These are phyloP conservation scores for Rotaria sp. DNA, from an alignment of 2,888 invertebrate genomes.

Conservation along the genomic window DNA sequence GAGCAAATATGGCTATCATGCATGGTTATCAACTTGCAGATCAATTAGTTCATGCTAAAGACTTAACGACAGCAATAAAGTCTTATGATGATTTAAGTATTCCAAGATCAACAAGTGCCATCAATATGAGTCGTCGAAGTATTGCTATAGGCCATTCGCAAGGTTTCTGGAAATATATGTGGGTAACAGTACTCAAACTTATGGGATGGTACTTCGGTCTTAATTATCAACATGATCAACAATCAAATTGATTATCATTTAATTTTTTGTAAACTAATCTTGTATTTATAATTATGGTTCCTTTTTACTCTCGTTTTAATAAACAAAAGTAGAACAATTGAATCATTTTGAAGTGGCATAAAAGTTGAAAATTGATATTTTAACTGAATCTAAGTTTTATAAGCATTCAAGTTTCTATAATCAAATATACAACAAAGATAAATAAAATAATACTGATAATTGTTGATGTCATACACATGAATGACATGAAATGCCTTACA, in stretches of 20 bases:
- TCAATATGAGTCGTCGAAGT: not conserved
- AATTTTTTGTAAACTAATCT: too few relatives aligned
- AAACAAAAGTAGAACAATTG: too few relatives aligned
- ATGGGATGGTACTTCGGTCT: not conserved
- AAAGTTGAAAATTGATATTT: too few relatives aligned
- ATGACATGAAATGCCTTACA: too few relatives aligned
- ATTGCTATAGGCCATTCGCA: not conserved
- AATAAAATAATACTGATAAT: too few relatives aligned
- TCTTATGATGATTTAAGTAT: not conserved
- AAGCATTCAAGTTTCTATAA: too few relatives aligned
- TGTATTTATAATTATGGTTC: too few relatives aligned
- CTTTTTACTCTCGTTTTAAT: too few relatives aligned
- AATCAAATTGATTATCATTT: not conserved
- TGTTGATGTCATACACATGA: too few relatives aligned
- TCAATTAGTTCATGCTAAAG: not conserved
- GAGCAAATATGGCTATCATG: not conserved
- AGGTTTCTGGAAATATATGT: not conserved
- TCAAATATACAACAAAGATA: too few relatives aligned
- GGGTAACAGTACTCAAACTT: not conserved
- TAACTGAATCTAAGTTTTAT: too few relatives aligned
- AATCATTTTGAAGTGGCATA: too few relatives aligned
- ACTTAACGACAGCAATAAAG: not conserved
- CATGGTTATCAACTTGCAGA: not conserved
- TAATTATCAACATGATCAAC: not conserved
- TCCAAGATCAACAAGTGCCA: not conserved